Percentiles rank a stretch among this genome's conserved stretches.
phyloP scores from a whole-genome alignment of 92 coral and sea anemone species.

The Zoanthus sansibaricus region DNA sequence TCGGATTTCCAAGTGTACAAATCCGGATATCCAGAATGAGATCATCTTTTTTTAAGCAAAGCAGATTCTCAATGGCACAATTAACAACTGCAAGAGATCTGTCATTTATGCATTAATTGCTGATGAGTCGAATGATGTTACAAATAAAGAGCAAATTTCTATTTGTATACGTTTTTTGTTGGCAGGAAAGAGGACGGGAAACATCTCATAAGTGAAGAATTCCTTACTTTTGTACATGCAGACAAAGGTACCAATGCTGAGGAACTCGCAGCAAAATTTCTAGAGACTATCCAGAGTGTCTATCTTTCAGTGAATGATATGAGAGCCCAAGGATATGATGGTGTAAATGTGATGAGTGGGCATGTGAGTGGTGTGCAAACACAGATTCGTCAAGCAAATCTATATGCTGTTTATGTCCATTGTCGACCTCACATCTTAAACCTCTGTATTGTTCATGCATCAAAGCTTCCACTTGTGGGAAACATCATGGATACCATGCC shows the following conservation, averaged over 20 bases:
- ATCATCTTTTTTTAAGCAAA: constrained; percentile 33
- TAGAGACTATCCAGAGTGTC: constrained; percentile 31
- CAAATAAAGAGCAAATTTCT: neutral
- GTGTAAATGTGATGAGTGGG: no score
- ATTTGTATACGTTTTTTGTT: constrained; percentile 32
- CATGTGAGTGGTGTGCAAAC: no score
- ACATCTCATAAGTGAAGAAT: constrained; percentile 34
- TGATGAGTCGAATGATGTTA: constrained; percentile 45
- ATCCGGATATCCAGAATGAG: constrained; percentile 40
- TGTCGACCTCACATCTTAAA: neutral
- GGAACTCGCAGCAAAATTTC: constrained; percentile 11
- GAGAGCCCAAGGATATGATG: constrained; percentile 4
- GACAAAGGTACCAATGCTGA: constrained; percentile 44
- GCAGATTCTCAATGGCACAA: constrained; percentile 42
- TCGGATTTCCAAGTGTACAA: constrained; percentile 33
- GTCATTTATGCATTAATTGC: constrained; percentile 22
- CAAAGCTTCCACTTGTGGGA: constrained; percentile 22
- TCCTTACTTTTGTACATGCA: constrained; percentile 45
- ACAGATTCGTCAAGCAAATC: constrained; percentile 15
- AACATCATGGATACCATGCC: constrained; percentile 20
- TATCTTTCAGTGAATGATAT: constrained; percentile 36
- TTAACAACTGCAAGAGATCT: constrained; percentile 39
- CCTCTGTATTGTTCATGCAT: constrained; percentile 42
- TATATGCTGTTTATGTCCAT: constrained; percentile 3
- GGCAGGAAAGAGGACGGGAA: constrained; percentile 36